phyloP scores from a whole-genome alignment of 23 tunicate genomes.

The Aplidium turbinatum region DNA sequence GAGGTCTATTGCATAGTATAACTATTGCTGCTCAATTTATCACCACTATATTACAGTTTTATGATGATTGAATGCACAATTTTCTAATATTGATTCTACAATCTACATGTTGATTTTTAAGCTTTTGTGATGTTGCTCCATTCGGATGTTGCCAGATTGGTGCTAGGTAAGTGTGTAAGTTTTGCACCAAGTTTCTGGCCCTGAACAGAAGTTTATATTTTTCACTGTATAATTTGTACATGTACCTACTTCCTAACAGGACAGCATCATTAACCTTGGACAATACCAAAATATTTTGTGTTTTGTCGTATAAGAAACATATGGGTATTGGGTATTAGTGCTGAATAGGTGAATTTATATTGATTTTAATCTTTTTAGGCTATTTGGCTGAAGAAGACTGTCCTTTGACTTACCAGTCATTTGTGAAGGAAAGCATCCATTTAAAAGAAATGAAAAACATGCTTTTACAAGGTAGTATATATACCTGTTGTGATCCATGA shows the following conservation, averaged over 20 bases:
- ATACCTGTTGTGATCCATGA: not conserved
- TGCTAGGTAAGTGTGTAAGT: slow-evolving; percentile 42
- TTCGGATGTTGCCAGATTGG: slow-evolving; percentile 49
- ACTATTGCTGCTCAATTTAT: no score
- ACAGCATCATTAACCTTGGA: no score
- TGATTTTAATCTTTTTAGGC: slow-evolving; percentile 14
- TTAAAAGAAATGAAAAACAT: slow-evolving; percentile 21
- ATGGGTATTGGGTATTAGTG: no score
- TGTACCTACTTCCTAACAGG: no score
- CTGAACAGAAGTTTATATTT: no score
- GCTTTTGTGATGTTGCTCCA: slow-evolving; percentile 19
- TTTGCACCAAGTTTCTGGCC: no score
- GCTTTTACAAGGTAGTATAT: slow-evolving; percentile 9
- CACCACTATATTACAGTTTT: no score
- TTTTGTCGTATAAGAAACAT: not conserved
- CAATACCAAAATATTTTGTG: not conserved
- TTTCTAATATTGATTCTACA: no score
- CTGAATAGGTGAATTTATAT: not conserved
- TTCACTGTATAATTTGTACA: no score
- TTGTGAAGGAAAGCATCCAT: slow-evolving; percentile 37
- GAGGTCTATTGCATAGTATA: no score
- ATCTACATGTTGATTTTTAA: not conserved
- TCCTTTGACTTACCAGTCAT: slow-evolving; percentile 25
- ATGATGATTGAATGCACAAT: no score
- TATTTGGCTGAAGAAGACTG: slow-evolving; percentile 51